These are phyloP conservation scores for Prionace glauca DNA, from an alignment of 2,797 vertebrate genomes.

Conservation along the genomic window DNA sequence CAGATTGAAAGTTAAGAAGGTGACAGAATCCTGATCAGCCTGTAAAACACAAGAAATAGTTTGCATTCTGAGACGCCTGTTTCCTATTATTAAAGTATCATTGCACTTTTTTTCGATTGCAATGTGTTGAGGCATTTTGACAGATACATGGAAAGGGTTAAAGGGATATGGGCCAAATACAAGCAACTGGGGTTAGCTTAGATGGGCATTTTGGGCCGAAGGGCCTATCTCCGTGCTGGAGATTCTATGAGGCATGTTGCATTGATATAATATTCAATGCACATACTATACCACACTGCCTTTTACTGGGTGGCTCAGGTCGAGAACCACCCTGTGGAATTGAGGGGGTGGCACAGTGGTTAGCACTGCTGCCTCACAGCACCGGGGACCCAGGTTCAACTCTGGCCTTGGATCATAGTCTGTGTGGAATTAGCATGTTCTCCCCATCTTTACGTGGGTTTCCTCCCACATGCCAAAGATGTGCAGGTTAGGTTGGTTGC, in stretches of 20 bases:
- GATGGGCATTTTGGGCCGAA: too few species aligned
- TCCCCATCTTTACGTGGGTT: too few species aligned
- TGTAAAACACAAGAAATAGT: background rate
- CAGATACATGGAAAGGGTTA: too few species aligned
- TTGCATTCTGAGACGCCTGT: background rate
- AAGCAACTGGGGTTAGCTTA: too few species aligned
- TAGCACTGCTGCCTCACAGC: too few species aligned
- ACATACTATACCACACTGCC: background rate
- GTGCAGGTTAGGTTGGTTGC: too few species aligned
- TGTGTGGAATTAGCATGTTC: too few species aligned
- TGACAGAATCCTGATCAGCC: background rate
- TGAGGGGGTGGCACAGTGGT: background rate
- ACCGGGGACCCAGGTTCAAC: too few species aligned
- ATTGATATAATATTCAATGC: background rate
- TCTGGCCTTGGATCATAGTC: too few species aligned
- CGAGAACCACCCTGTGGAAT: background rate
- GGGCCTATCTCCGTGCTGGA: too few species aligned
- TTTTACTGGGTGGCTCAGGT: background rate
- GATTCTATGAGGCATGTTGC: background rate
- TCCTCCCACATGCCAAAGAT: too few species aligned
- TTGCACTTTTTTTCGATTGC: background rate
- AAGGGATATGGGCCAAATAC: too few species aligned
- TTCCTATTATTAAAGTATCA: background rate
- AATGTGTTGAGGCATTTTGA: background rate
- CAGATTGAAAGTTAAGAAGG: background rate